These are phyloP conservation scores for Mactromeris polynyma DNA, from an alignment of 2,888 invertebrate genomes.

Conservation along the genomic window DNA sequence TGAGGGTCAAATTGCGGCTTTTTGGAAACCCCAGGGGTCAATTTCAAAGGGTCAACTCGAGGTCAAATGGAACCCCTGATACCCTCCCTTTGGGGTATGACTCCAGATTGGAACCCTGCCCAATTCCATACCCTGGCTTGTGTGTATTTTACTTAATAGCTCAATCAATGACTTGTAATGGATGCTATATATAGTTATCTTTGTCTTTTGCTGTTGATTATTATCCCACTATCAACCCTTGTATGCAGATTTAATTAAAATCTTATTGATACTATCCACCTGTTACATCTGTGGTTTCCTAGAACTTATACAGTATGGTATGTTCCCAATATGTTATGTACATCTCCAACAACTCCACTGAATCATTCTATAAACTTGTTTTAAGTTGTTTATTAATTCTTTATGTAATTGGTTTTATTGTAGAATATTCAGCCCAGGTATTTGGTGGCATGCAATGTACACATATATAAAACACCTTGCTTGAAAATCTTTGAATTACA, in stretches of 20 bases:
- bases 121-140: background rate
- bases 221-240: background rate
- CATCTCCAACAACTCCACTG: background rate
- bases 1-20: too few species aligned
- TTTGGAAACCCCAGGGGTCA: too few species aligned
- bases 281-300: constrained; percentile 8
- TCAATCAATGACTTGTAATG: background rate
- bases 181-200: background rate
- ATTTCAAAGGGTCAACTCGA: too few species aligned
- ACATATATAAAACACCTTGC: background rate
- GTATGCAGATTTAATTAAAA: background rate
- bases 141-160: background rate
- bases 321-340: background rate
- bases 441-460: background rate
- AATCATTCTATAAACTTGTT: background rate
- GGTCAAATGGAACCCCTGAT: too few species aligned
- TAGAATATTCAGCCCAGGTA: background rate
- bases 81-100: too few species aligned
- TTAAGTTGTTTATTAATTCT: background rate
- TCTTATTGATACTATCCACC: background rate
- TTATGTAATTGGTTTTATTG: constrained; percentile 6
- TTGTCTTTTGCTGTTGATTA: background rate
- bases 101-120: background rate
- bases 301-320: background rate
- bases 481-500: background rate